These are phyloP conservation scores for Orientallactaga sibirica DNA, from an alignment of 2,797 vertebrate species.

Conservation along the genomic window DNA sequence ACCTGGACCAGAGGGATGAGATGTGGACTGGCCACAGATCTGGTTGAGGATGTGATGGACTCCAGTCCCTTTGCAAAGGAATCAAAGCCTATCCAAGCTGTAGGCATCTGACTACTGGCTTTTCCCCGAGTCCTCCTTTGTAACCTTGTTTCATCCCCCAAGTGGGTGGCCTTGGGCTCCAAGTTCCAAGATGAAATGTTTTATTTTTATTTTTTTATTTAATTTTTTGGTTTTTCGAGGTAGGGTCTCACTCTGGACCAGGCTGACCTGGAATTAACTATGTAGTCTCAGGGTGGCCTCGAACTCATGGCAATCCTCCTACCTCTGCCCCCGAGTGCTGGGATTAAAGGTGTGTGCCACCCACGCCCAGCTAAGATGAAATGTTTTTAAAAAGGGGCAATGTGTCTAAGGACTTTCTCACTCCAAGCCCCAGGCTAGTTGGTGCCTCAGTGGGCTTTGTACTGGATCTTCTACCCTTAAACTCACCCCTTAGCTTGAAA, in stretches of 20 bases:
- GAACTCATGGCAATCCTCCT: too few species aligned
- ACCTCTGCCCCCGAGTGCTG: too few species aligned
- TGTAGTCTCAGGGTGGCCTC: too few species aligned
- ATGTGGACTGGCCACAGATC: neutral
- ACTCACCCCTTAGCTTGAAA: neutral
- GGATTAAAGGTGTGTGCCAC: too few species aligned
- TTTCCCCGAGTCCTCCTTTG: slow-evolving; percentile 32
- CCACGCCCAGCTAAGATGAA: neutral
- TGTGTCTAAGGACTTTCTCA: neutral
- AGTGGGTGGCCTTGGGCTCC: neutral
- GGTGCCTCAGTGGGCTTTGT: neutral
- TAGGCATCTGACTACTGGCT: neutral
- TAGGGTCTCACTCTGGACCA: too few species aligned
- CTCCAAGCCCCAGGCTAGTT: neutral
- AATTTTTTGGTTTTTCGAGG: too few species aligned
- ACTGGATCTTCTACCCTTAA: neutral
- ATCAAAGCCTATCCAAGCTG: neutral
- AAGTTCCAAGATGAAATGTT: neutral
- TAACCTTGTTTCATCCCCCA: neutral
- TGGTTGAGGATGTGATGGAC: neutral
- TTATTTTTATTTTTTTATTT: too few species aligned
- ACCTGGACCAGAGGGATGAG: neutral
- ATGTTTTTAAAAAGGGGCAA: neutral
- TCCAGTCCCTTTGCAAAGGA: neutral
- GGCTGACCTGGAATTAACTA: too few species aligned